Base-by-base conservation (phyloP, 2,888 invertebrate genomes). In the Leptothorax acervorum region DNA sequence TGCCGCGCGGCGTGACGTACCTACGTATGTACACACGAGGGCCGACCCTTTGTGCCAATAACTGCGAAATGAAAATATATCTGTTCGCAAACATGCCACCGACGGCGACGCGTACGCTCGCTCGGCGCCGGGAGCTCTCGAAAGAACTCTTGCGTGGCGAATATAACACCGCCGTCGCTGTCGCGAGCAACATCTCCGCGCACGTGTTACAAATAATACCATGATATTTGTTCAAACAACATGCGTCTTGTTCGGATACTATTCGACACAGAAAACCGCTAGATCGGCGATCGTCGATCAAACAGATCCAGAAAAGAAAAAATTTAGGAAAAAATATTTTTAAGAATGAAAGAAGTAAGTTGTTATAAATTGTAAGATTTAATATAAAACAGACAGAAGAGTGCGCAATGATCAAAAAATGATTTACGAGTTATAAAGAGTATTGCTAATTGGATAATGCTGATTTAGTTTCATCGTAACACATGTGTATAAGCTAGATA, bases 1-100 rank as follows among this genome's bases (percentile, higher is more conserved):
- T 88, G 85, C 90, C 83, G 85, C 87, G 81, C 90, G 82, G 78
- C 85, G 90, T 88, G 88, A 88, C 88, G 79, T 73, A 88, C 88
- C 70, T 76, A 83, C 75, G 81, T 86, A 76, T 85, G 86, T 90
- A 85, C 89, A 90, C 91, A 91, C 88, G 53, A 79, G 73, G 82
- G 84, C 84, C 85, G 87, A 89, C 90, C 91, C 91, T 92, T 68
- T 92, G 92, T 92, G 92, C 93, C 94, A 94, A 94, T 94, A 94
- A 94, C 94, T 94, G 93, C 94, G 94, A 94, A 94, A 94, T 94
- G 94, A 94, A 94, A 94, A 94, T 94, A 94, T 94, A 94, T 94
- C 94, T 94, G 94, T 94, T 92, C 86, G 92, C 92, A 94, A 94
- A 94, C 93, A 94, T 55, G 86, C 92, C 92, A 87, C 87, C 86